phyloP scores from a whole-genome alignment of 2,797 vertebrate genomes.

The Spheniscus humboldti region DNA sequence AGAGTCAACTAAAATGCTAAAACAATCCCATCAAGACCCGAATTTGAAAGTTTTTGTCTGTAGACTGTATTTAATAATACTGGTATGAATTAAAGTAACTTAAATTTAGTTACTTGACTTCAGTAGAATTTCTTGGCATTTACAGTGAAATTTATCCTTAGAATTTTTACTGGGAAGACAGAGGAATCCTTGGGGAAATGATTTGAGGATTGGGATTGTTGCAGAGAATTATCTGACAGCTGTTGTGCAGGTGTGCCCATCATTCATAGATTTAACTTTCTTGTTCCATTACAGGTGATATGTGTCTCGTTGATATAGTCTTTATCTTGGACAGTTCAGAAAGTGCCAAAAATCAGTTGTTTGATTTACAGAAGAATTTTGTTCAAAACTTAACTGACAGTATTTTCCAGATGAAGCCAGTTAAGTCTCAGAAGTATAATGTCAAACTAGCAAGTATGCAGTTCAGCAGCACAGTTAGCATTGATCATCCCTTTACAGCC shows the following conservation, averaged over 20 bases:
- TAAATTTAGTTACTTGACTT: not conserved
- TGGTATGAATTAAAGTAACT: not conserved
- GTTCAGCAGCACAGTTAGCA: conserved; percentile 85
- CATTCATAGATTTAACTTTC: not conserved
- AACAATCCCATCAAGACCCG: not conserved
- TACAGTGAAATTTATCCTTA: not conserved
- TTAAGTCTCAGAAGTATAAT: conserved; percentile 64
- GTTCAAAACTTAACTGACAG: conserved; percentile 76
- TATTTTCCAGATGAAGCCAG: conserved; percentile 73
- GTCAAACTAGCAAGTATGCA: conserved; percentile 83
- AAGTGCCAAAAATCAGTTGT: conserved; percentile 79
- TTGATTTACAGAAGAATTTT: conserved; percentile 83
- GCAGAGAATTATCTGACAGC: not conserved
- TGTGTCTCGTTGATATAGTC: conserved; percentile 67
- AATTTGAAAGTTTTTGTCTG: not conserved
- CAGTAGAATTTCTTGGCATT: not conserved
- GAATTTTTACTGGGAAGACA: not conserved
- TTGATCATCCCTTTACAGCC: conserved; percentile 77
- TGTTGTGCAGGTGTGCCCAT: not conserved
- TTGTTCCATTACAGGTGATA: conserved; percentile 52
- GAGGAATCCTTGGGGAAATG: not conserved
- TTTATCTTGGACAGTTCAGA: conserved; percentile 93
- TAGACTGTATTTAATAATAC: not conserved
- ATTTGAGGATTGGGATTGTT: not conserved
- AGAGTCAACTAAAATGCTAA: not conserved